Base-by-base conservation (phyloP, 2,888 invertebrate genomes). In the Phaedon cochleariae region DNA sequence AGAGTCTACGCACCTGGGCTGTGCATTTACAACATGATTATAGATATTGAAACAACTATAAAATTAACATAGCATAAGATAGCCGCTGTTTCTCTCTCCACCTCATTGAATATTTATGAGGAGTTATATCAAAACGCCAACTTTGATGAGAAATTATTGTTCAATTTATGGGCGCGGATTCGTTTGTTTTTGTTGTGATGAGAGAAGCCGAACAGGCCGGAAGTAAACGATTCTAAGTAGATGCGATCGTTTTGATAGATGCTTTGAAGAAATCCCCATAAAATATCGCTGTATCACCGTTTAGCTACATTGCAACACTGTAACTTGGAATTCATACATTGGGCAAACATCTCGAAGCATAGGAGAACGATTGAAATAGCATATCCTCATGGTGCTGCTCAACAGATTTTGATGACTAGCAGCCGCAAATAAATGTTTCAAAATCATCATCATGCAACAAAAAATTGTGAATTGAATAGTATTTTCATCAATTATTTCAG, bases 81-180 rank as follows among this genome's bases (percentile, higher is more conserved):
- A 49, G 73, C 78, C 79, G 79, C 77, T 74, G 76, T 72, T 63
- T 74, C 72, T 71, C 67, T 69, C 68, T 68, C 69, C 73, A 64
- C 68, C 78, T 79, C 79, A 78, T 80, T 79, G 79, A 79, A 79
- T 79, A 80, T 80, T 79, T 79, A 80, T 80, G 76, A 80, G 78
- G 62, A 59, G 58, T 49, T 59, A 67, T 59, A 70, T 70, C 70
- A 51, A 59, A 67, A 68, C 62, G 71, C 68, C 74, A 66, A 64
- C 51, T 71, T 70, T 72, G 72, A 76, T 77, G 76, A 77, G 76
- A 77, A 77, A 76, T 76, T 71, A 75, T 70, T 71, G 49, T 62
- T 64, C 59, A 64, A 60, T 59, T 63, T 63, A 67, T 64, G 67
- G 48, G 22, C 29, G 18, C 31, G 21, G 22, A 54, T 60, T 64